phyloP scores from a whole-genome alignment of 2,797 vertebrate species.

The Brotula barbata region DNA sequence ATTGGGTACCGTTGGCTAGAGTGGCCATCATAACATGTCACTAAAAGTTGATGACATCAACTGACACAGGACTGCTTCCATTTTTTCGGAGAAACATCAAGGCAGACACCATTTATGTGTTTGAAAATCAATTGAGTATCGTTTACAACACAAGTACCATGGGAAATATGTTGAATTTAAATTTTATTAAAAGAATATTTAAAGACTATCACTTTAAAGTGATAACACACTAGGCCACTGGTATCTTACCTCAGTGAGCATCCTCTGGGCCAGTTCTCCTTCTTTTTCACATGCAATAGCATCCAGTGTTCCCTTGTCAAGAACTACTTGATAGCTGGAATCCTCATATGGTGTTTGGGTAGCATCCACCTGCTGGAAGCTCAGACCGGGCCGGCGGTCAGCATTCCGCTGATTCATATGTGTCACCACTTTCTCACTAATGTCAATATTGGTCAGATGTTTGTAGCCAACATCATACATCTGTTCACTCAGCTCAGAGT shows the following conservation, averaged over 20 bases:
- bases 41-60: too few relatives aligned
- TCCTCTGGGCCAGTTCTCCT: slow-evolving; percentile 80
- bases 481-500: slow-evolving; percentile 95
- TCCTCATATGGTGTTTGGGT: slow-evolving; percentile 88
- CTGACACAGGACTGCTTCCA: too few relatives aligned
- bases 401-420: slow-evolving; percentile 89
- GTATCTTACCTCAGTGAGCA: slow-evolving; percentile 84
- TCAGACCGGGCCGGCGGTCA: slow-evolving; percentile 80
- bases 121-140: too few relatives aligned
- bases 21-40: too few relatives aligned
- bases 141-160: too few relatives aligned
- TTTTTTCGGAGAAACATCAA: too few relatives aligned
- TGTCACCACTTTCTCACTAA: slow-evolving; percentile 86
- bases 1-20: too few relatives aligned
- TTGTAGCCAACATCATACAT: slow-evolving; percentile 91
- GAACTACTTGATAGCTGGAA: slow-evolving; percentile 84
- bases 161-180: too few relatives aligned
- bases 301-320: slow-evolving; percentile 96
- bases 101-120: too few relatives aligned
- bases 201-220: too few relatives aligned
- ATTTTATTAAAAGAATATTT: too few relatives aligned
- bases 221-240: background rate
- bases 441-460: slow-evolving; percentile 90
- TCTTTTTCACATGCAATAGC: slow-evolving; percentile 88
- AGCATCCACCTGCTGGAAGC: slow-evolving; percentile 88